Evolutionary conservation across 2,797 vertebrate genomes (phyloP), one percentile per base, ranked within the genome.

Genomic region (Avahi laniger): DNA sequence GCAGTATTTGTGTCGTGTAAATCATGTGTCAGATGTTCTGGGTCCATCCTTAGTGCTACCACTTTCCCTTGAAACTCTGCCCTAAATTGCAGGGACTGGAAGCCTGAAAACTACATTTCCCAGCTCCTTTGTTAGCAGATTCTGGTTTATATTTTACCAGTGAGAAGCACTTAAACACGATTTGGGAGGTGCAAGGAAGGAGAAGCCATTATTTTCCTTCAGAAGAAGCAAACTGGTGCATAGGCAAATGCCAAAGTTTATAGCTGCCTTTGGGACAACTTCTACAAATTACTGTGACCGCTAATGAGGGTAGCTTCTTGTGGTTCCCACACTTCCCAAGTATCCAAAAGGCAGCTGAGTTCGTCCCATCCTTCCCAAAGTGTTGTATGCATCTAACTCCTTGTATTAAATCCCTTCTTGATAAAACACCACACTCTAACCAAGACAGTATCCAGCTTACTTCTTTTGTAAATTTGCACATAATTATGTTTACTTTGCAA

Each of bases 221-320:
- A 59, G 46, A 83, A 61, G 48, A 3, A n/a, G 59, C 4, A 52
- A 54, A 54, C 2, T 0, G 0, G 30, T 1, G 4, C 4, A 9
- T 0, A 35, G 12, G 35, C 35, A 61, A 28, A 22, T 2, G 1
- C 30, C 14, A 2, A 18, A 35, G 22, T 13, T 22, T 26, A 33
- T 12, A 20, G 52, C 38, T 43, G 26, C 50, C 38, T 35, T n/a
- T 15, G 4, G 52, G 35, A 57, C 6, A 48, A 41, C 9, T 5
- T 43, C 59, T 46, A 17, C 30, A 41, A n/a, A 38, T 33, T 7
- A 22, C 35, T 54, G 35, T 20, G 5, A 28, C 11, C 12, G 7
- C 17, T 10, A 41, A 33, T 0, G 1, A 3, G 41, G 69, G 33
- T 0, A 2, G 18, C 30, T 50, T 43, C 35, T 57, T 11, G 1